Conservation (phyloP, 1,140 invertebrate genomes). For the Anastatus disparis region DNA sequence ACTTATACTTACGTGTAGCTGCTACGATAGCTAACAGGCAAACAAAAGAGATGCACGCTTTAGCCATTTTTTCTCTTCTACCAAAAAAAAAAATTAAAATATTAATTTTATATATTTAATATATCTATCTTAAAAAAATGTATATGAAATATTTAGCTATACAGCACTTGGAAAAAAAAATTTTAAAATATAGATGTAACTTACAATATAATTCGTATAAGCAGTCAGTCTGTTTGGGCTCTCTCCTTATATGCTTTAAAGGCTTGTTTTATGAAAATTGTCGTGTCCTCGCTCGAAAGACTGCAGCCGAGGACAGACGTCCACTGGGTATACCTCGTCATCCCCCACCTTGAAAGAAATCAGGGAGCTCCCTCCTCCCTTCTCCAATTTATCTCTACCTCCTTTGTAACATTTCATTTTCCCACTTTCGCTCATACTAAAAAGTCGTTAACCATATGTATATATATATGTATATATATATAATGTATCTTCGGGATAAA, state of each 20-base stretch:
- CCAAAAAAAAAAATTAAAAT: constrained; percentile 2
- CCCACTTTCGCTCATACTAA: constrained; percentile 58
- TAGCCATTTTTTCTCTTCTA: constrained; percentile 48
- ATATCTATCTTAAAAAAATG: background rate
- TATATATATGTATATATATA: too few species aligned
- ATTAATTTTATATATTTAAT: background rate
- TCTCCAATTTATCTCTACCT: too few species aligned
- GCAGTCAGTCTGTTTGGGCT: too few species aligned
- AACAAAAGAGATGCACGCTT: constrained; percentile 41
- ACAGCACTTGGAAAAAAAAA: too few species aligned
- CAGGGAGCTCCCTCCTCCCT: too few species aligned
- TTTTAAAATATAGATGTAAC: too few species aligned
- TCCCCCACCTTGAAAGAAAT: constrained; percentile 28
- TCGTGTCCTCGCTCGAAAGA: constrained; percentile 27
- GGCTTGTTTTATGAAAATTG: constrained; percentile 38
- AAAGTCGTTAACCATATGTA: background rate
- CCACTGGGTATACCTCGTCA: constrained; percentile 29
- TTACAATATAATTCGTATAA: too few species aligned
- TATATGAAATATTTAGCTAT: background rate
- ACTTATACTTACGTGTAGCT: constrained; percentile 54
- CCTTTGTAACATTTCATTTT: too few species aligned
- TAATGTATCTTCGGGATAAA: too few species aligned
- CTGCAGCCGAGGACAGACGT: constrained; percentile 26
- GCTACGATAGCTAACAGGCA: constrained; percentile 49
- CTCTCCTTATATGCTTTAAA: too few species aligned